Conservation (phyloP, 37 sponge, comb jelly and placozoan species). For the Mnemiopsis leidyi region DNA sequence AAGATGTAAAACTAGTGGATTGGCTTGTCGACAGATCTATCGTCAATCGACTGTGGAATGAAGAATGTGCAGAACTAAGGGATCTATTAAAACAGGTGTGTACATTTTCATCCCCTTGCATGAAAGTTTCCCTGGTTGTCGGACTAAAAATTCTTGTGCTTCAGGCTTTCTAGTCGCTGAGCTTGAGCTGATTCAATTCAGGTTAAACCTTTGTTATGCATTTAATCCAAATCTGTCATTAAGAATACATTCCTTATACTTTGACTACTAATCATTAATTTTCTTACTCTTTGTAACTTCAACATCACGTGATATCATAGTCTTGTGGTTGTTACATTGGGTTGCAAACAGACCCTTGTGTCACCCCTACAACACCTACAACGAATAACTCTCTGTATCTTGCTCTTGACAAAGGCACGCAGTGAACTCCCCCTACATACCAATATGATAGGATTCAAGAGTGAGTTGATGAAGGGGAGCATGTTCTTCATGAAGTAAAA, state of each 20-base stretch:
- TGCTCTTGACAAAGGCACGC: neutral
- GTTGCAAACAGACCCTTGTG: neutral
- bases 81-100: conserved; percentile 44
- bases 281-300: too few relatives aligned
- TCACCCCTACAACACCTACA: neutral
- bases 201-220: too few relatives aligned
- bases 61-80: conserved; percentile 30
- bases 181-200: too few relatives aligned
- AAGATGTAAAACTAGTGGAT: conserved; percentile 54
- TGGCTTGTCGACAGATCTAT: conserved; percentile 49
- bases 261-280: too few relatives aligned
- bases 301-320: neutral
- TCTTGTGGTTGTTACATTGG: neutral
- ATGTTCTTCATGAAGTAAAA: neutral
- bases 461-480: neutral
- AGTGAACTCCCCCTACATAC: neutral
- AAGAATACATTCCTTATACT: too few relatives aligned
- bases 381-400: neutral
- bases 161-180: too few relatives aligned
- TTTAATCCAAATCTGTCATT: too few relatives aligned
- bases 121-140: too few relatives aligned
- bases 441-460: neutral
- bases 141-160: too few relatives aligned
- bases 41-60: conserved; percentile 60
- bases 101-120: too few relatives aligned